Base-by-base conservation (phyloP, 2,888 invertebrate genomes). In the Limenitis camilla region DNA sequence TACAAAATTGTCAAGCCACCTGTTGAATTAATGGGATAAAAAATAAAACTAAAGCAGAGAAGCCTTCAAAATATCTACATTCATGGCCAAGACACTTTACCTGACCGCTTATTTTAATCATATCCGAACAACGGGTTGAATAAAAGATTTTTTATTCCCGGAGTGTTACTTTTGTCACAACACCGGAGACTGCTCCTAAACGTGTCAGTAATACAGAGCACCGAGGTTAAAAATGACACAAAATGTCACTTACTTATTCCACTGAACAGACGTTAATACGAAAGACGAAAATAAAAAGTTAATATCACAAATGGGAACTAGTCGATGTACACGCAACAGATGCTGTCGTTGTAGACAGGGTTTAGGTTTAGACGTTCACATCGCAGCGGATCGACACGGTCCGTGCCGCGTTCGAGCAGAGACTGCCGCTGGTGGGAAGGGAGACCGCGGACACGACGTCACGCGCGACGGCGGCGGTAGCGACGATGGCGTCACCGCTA, bases 301-400 rank as follows among this genome's bases (percentile, higher is more conserved):
- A 76, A 64, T 59, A 58, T 57, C 64, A 67, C 61, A 65, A 67
- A 72, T 73, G 66, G 65, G 66, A 80, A 66, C 63, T 63, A 68
- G 62, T 67, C 72, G 63, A 67, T 67, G 71, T 70, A 72, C 75
- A 73, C 72, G 19, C 19, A 19, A 19, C 19, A 19, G 19, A 19
- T 19, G 19, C 19, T 19, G 86, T 76, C 87, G 83, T 79, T 67
- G 53, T 76, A 78, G 87, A 86, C 87, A 85, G 85, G 73, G 64
- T 75, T 66, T 66, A 68, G 76, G 73, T 68, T 81, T 81, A 77
- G 67, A 73, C 76, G 87, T 85, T 87, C 83, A 87, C 87, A 87
- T 87, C 76, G 82, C 87, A 87, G 67, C 87, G 85, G 83, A 66
- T 76, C 78, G 78, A 83, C 81, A 82, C 84, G 76, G 78, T 78